Evolutionary conservation across 2,888 invertebrate genomes (phyloP), one percentile per base, ranked within the genome.

Genomic region (Romanomermis culicivorax): DNA sequence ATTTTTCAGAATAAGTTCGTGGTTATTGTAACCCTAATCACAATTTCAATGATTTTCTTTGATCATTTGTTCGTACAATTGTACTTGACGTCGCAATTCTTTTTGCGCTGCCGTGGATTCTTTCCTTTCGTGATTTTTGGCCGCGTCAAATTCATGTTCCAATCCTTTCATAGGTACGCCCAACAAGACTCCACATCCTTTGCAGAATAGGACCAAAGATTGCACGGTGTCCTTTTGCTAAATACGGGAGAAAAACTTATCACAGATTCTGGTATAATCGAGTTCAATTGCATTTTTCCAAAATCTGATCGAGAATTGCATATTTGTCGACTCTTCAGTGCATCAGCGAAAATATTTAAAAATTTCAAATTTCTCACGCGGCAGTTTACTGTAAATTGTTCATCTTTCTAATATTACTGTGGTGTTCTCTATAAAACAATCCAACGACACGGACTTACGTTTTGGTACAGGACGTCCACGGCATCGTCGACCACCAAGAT

Each of bases 181-280:
- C 17, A 54, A 20, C 47, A 56, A 30, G 25, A 56, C 42, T 2
- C 56, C 51, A 45, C 53, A 53, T 1, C 85, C 85, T 69, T 85
- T 85, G 72, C 83, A 80, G 76, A 85, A 85, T 52, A 85, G 77
- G 58, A 85, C 75, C 65, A 85, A 77, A 55, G 83, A 81, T 67
- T 83, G 83, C 26, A 83, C 80, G 56, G 84, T 78, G 69, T 83
- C 83, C 25, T 81, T 82, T 11, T 84, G 83, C 83, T 84, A 74
- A 23, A 70, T 70, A 57, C 55, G 29, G 7, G 43, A 43, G 24
- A 43, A 52, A 51, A 25, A 11, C 26, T 29, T 45, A n/a, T n/a
- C n/a, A n/a, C n/a, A n/a, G n/a, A n/a, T 36, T 36, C 17, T 36
- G 36, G n/a, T n/a, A n/a, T n/a, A n/a, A n/a, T n/a, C n/a, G n/a